Evolutionary conservation across 1,140 invertebrate species (phyloP).

Genomic region (Platyura marginata): DNA sequence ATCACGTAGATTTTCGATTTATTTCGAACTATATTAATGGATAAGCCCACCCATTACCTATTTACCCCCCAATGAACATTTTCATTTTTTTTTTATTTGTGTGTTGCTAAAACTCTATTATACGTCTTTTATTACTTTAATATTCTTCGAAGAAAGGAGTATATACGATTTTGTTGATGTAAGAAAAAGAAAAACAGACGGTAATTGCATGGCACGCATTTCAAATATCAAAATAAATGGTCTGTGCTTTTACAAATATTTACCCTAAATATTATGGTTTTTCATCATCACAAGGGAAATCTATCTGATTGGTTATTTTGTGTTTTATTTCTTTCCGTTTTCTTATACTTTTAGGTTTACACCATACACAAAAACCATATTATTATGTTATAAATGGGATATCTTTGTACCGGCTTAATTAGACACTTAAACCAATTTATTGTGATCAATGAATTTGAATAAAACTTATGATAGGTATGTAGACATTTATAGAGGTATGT

Average conservation of each 20-base stretch:
- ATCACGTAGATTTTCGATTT: constrained; percentile 3
- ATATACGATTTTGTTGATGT: background rate
- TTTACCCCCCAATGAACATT: background rate
- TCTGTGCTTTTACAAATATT: constrained; percentile 4
- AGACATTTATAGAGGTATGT: too few species aligned
- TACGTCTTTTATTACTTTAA: constrained; percentile 4
- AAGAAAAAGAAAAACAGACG: constrained; percentile 1
- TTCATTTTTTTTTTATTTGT: background rate
- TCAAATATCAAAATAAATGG: constrained; percentile 4
- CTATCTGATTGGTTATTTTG: background rate
- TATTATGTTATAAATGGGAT: background rate
- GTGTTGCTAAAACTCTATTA: constrained; percentile 2
- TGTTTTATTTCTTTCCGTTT: background rate
- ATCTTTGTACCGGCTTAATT: background rate
- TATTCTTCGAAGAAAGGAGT: background rate
- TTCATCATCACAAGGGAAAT: background rate
- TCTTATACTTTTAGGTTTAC: background rate
- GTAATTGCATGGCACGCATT: constrained; percentile 3
- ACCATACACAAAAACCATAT: background rate
- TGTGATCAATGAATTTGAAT: background rate
- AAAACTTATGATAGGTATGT: too few species aligned
- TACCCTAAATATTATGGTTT: background rate
- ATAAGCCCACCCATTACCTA: background rate
- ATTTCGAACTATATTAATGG: background rate
- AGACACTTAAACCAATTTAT: background rate